Conservation (phyloP, 2,888 invertebrate genomes). For the Rhagium mordax region DNA sequence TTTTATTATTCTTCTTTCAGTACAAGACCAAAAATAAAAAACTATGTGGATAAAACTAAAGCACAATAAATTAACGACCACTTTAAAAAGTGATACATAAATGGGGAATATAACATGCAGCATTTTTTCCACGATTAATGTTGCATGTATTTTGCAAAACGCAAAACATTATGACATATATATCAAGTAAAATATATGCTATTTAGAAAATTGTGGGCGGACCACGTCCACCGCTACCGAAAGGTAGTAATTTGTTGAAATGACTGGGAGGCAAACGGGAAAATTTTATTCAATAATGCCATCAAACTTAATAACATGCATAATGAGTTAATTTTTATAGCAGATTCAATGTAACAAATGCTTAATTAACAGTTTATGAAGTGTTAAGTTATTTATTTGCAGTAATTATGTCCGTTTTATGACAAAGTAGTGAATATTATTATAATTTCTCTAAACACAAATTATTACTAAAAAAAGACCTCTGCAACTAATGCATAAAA, state of each 20-base stretch:
- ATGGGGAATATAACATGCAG: constrained; percentile 9
- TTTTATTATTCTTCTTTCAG: too few relatives aligned
- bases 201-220: constrained; percentile 54
- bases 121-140: constrained; percentile 35
- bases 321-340: constrained; percentile 13
- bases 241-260: constrained; percentile 51
- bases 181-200: constrained; percentile 52
- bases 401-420: constrained; percentile 8
- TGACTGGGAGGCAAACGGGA: constrained; percentile 48
- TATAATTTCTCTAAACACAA: neutral
- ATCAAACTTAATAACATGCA: constrained; percentile 19
- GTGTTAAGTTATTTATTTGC: constrained; percentile 18
- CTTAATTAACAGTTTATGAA: constrained; percentile 27
- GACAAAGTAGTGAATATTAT: constrained; percentile 21
- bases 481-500: neutral
- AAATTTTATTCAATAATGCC: constrained; percentile 50
- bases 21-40: too few relatives aligned
- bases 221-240: constrained; percentile 39
- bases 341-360: constrained; percentile 9
- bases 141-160: constrained; percentile 45
- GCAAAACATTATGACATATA: constrained; percentile 55
- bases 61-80: too few relatives aligned
- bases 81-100: neutral
- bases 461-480: neutral
- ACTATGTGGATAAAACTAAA: neutral